Base-by-base conservation (phyloP, 2,797 vertebrate species). In the Pipistrellus kuhlii region DNA sequence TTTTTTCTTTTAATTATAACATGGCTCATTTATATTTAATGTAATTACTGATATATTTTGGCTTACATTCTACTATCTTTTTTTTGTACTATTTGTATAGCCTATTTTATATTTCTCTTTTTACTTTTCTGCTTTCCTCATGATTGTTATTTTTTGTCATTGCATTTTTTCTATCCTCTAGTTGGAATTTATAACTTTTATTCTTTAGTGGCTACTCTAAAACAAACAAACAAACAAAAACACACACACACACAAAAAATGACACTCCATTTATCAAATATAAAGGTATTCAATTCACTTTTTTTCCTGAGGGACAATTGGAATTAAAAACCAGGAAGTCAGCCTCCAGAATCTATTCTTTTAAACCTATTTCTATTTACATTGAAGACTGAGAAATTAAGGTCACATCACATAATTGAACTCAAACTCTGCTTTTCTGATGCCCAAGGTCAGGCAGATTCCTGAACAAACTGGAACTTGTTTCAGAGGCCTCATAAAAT, bases 1-100 rank as follows among this genome's bases (percentile, higher is more conserved):
- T 8, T 87, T 88, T 83, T 41, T 18, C 35, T 62, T 93, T 89
- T 66, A 91, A 85, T 80, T n/a, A 59, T 68, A 68, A 11, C 51
- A 66, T n/a, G 27, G 13, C 38, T 72, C 68, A 55, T 44, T 95
- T 90, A 71, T 69, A 73, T 72, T 86, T 76, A 71, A 81, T 51
- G 5, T 38, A 59, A 35, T 80, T 88, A 38, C 14, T 44, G 20
- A 53, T 38, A n/a, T 20, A 57, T 46, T 75, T 88, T 75, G 55
- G 18, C 3, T 88, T 85, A 90, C 64, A 72, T 46, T 93, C 11
- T 85, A 18, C 13, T 11, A 23, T 44, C 10, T 55, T 41, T 80
- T 57, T 62, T 76, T 51, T 1, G 0, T 13, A 9, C 3, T 77
- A 8, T 51, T 75, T 78, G 6, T 23, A 17, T 5, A 27, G n/a